Evolutionary conservation across 1,140 invertebrate genomes (phyloP).

Genomic region (Drosophila hydei): DNA sequence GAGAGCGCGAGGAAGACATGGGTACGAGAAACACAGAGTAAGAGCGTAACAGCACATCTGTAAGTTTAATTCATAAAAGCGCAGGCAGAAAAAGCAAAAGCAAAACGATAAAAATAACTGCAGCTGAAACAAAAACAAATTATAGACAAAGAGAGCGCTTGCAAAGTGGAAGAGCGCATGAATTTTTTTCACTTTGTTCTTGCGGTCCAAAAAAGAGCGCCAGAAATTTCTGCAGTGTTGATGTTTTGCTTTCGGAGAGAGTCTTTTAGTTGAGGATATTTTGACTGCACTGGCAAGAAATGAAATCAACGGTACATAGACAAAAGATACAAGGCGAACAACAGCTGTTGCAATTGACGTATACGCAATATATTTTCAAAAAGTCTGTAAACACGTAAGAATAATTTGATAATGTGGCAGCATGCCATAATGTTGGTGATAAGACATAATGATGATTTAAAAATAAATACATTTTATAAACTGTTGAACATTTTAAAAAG

Average conservation of each 20-base stretch:
- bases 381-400: slow-evolving; percentile 8
- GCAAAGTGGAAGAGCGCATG: background rate
- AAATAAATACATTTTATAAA: no score
- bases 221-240: background rate
- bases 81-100: slow-evolving; percentile 16
- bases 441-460: no score
- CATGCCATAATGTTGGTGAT: background rate
- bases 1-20: background rate
- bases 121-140: slow-evolving; percentile 13
- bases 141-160: slow-evolving; percentile 5
- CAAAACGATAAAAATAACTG: slow-evolving; percentile 8
- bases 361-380: slow-evolving; percentile 6
- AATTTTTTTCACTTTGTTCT: background rate
- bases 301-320: background rate
- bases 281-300: background rate
- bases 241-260: background rate
- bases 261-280: background rate
- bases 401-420: background rate
- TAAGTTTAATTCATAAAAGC: slow-evolving; percentile 72
- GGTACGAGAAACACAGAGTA: slow-evolving; percentile 7
- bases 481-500: no score
- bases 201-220: background rate
- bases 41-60: slow-evolving; percentile 11
- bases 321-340: slow-evolving; percentile 8
- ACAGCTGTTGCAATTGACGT: slow-evolving; percentile 17